phyloP scores from a whole-genome alignment of 2,888 invertebrate genomes.

The Sipha maydis region DNA sequence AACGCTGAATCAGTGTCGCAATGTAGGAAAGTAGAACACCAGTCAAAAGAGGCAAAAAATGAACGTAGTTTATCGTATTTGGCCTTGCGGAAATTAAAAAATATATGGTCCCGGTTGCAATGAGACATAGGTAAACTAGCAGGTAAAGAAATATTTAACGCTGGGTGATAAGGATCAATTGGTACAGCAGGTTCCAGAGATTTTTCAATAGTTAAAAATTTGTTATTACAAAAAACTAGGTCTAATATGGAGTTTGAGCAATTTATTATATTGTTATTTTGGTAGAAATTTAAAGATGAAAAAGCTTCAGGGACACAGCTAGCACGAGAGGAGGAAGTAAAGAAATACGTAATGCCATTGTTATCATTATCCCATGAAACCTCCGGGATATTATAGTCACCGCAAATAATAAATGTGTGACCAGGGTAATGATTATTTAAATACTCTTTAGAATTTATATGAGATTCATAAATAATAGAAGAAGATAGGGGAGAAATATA shows the following conservation, averaged over 20 bases:
- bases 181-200: too few species aligned
- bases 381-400: neutral
- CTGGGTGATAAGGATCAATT: too few species aligned
- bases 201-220: neutral
- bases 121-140: too few species aligned
- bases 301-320: constrained; percentile 4
- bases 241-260: neutral
- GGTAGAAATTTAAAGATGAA: neutral
- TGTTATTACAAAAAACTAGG: neutral
- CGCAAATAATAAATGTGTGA: constrained; percentile 1
- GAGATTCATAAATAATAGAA: neutral
- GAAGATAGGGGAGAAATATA: neutral
- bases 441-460: neutral
- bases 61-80: too few species aligned
- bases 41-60: too few species aligned
- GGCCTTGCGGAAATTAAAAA: too few species aligned
- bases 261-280: constrained; percentile 4
- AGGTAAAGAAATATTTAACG: too few species aligned
- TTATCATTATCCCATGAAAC: constrained; percentile 20
- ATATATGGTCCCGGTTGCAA: too few species aligned
- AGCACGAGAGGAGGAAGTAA: neutral
- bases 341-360: neutral
- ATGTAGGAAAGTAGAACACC: too few species aligned
- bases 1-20: too few species aligned
- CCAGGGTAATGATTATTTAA: neutral